Conservation (phyloP, 2,797 vertebrate species). For the Sorex maritimensis region DNA sequence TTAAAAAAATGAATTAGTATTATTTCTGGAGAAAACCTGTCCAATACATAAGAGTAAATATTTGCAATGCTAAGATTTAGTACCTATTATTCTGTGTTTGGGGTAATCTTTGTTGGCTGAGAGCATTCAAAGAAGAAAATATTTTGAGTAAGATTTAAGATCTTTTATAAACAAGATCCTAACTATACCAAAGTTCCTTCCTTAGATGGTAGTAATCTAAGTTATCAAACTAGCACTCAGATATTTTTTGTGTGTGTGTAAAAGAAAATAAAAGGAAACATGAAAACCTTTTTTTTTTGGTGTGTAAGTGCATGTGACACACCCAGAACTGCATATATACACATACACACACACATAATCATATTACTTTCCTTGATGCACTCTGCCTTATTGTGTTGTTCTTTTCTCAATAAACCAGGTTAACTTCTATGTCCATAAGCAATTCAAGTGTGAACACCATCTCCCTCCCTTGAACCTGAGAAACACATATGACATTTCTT, state of each 20-base stretch:
- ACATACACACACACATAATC: not conserved
- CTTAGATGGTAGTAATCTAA: constrained; percentile 46
- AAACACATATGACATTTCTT: constrained; percentile 84
- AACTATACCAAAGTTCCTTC: not conserved
- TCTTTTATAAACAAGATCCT: constrained; percentile 47
- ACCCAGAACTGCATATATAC: not conserved
- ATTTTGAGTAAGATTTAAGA: constrained; percentile 54
- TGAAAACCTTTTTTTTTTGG: not conserved
- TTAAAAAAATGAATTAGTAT: constrained; percentile 74
- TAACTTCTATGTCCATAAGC: constrained; percentile 69
- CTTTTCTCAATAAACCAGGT: constrained; percentile 82
- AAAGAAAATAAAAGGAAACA: constrained; percentile 65
- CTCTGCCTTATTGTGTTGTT: constrained; percentile 74
- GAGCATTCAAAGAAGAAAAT: constrained; percentile 41
- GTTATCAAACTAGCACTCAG: constrained; percentile 20
- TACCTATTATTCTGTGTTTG: constrained; percentile 70
- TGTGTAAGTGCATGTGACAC: too few relatives aligned
- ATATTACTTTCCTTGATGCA: constrained; percentile 47
- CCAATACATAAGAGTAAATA: constrained; percentile 78
- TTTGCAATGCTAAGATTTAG: constrained; percentile 76
- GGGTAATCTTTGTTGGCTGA: constrained; percentile 67
- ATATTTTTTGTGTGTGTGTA: not conserved
- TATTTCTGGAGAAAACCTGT: constrained; percentile 74
- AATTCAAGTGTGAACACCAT: constrained; percentile 78
- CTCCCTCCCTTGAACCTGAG: constrained; percentile 66